phyloP scores from a whole-genome alignment of 2,797 vertebrate species.

The Anguilla pacifica region DNA sequence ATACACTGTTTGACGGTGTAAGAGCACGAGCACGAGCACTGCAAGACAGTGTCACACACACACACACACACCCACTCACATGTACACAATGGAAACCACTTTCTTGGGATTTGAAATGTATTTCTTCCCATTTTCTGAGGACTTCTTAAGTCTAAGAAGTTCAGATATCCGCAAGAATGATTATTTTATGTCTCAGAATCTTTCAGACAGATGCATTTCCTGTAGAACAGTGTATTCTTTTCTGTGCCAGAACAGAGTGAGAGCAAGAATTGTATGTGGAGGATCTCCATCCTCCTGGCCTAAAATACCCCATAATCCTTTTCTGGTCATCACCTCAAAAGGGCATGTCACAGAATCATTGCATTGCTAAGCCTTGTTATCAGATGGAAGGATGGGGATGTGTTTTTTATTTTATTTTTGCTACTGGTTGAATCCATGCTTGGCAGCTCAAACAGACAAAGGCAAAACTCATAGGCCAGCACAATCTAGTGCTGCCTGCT shows the following conservation, averaged over 20 bases:
- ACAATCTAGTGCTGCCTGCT: background rate
- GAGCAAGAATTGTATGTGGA: background rate
- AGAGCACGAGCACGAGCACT: background rate
- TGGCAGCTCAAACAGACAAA: background rate
- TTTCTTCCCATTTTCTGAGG: background rate
- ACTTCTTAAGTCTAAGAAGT: background rate
- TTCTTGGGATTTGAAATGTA: background rate
- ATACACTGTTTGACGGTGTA: background rate
- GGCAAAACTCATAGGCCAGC: background rate
- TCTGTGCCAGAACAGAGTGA: background rate
- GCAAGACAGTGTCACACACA: background rate
- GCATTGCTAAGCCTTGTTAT: background rate
- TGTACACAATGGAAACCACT: background rate
- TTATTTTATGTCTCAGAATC: background rate
- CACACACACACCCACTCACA: conserved; percentile 18
- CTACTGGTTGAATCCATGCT: background rate
- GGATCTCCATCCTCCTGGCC: background rate
- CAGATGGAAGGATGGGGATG: background rate
- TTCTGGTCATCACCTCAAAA: conserved; percentile 3
- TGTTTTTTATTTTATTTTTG: background rate
- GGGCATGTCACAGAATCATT: background rate
- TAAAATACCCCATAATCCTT: background rate
- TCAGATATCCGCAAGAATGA: background rate
- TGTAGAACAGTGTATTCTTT: background rate
- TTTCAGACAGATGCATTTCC: background rate